Conservation (phyloP, 1,140 invertebrate species). For the Caenorhabditis remanei region DNA sequence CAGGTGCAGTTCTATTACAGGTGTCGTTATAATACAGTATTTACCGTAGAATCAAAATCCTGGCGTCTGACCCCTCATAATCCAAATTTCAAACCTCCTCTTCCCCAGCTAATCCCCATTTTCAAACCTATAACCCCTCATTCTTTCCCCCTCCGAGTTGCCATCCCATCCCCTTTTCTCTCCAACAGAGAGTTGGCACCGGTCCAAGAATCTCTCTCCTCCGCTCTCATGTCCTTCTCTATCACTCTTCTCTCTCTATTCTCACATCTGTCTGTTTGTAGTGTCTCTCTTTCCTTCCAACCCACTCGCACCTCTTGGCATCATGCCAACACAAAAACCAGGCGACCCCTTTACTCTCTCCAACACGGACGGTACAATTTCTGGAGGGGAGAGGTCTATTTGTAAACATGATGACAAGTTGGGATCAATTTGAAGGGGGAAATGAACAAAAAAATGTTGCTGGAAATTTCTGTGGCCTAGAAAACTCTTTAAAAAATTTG, state of each 20-base stretch:
- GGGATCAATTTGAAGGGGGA: too few species aligned
- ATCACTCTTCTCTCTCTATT: not conserved
- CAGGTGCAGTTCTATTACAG: too few species aligned
- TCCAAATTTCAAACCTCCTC: not conserved
- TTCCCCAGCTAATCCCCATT: not conserved
- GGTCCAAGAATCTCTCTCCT: conserved; percentile 14
- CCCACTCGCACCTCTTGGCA: conserved; percentile 40
- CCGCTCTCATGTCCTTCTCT: not conserved
- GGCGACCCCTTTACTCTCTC: not conserved
- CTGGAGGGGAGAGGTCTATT: not conserved
- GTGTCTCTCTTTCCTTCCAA: not conserved
- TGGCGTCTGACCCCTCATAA: too few species aligned
- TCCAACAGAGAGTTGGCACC: conserved; percentile 39
- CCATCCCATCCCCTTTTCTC: not conserved
- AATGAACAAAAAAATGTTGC: too few species aligned
- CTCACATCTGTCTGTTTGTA: conserved; percentile 31
- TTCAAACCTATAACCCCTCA: not conserved
- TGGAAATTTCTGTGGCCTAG: too few species aligned
- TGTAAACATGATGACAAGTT: not conserved
- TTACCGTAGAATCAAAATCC: too few species aligned
- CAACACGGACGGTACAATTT: not conserved
- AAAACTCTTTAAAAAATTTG: too few species aligned
- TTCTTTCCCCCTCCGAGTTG: not conserved
- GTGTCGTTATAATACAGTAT: too few species aligned
- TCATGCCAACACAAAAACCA: conserved; percentile 5